Conservation (phyloP, 2,888 invertebrate genomes). For the Lepas anatifera region DNA sequence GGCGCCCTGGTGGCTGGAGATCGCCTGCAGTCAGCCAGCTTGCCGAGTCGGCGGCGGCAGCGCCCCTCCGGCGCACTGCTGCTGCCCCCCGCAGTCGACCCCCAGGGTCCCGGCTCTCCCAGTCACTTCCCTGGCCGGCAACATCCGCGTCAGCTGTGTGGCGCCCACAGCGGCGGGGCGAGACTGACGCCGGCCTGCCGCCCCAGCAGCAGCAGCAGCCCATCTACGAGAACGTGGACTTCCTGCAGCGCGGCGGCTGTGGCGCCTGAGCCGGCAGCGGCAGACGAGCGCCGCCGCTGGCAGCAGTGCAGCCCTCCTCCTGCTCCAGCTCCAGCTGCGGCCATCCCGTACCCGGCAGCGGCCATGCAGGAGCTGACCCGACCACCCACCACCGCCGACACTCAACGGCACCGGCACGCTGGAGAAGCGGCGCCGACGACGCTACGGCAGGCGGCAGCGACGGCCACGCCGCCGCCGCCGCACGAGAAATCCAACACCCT, state of each 20-base stretch:
- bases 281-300: not conserved
- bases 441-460: too few species aligned
- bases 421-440: not conserved
- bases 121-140: constrained; percentile 1
- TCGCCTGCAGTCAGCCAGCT: constrained; percentile 4
- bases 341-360: not conserved
- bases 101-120: constrained; percentile 2
- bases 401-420: too few species aligned
- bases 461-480: not conserved
- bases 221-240: constrained; percentile 66
- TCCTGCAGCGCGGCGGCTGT: constrained; percentile 32
- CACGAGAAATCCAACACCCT: not conserved
- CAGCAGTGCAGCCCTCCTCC: not conserved
- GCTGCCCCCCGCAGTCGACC: not conserved
- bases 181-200: not conserved
- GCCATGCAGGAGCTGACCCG: not conserved
- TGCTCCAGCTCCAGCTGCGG: too few species aligned
- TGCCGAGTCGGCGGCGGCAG: not conserved
- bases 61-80: not conserved
- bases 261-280: not conserved
- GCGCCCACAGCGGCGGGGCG: not conserved
- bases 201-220: constrained; percentile 43
- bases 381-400: not conserved
- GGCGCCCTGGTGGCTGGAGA: not conserved
- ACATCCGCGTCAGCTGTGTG: constrained; percentile 1